phyloP scores from a whole-genome alignment of 2,113 vertebrate species.

The Psammodynastes pulverulentus region DNA sequence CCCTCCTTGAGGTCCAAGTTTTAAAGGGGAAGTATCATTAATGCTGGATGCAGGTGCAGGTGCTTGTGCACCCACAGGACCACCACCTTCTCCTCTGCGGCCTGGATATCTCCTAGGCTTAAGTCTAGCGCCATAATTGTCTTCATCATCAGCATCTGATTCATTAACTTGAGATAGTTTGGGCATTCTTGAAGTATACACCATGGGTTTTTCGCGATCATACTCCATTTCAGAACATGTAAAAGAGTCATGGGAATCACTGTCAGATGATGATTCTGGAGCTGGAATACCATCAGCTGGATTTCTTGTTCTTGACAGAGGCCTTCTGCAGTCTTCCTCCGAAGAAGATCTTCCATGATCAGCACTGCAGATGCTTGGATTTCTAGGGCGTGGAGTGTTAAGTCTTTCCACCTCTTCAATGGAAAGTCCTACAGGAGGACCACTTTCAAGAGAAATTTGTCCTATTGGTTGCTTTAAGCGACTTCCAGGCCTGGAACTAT shows the following conservation, averaged over 20 bases:
- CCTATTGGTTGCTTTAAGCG: slow-evolving; percentile 91
- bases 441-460: slow-evolving; percentile 85
- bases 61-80: slow-evolving; percentile 70
- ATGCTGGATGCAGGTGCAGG: not conserved
- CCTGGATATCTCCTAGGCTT: slow-evolving; percentile 89
- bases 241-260: slow-evolving; percentile 98
- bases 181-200: slow-evolving; percentile 87
- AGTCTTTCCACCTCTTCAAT: slow-evolving; percentile 97
- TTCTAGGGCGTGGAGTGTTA: slow-evolving; percentile 92
- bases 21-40: slow-evolving; percentile 80
- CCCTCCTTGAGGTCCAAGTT: slow-evolving; percentile 81
- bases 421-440: slow-evolving; percentile 90
- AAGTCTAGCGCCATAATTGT: slow-evolving; percentile 82
- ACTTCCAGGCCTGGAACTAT: slow-evolving; percentile 86
- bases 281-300: slow-evolving; percentile 93
- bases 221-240: slow-evolving; percentile 99
- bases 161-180: slow-evolving; percentile 98
- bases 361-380: slow-evolving; percentile 96
- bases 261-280: slow-evolving; percentile 93
- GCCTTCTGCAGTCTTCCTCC: slow-evolving; percentile 89
- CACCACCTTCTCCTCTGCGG: slow-evolving; percentile 83
- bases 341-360: slow-evolving; percentile 95
- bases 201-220: slow-evolving; percentile 87
- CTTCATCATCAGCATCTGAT: slow-evolving; percentile 95
- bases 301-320: slow-evolving; percentile 89